phyloP scores from a whole-genome alignment of 2,888 invertebrate genomes.

The Pinctada fucata region DNA sequence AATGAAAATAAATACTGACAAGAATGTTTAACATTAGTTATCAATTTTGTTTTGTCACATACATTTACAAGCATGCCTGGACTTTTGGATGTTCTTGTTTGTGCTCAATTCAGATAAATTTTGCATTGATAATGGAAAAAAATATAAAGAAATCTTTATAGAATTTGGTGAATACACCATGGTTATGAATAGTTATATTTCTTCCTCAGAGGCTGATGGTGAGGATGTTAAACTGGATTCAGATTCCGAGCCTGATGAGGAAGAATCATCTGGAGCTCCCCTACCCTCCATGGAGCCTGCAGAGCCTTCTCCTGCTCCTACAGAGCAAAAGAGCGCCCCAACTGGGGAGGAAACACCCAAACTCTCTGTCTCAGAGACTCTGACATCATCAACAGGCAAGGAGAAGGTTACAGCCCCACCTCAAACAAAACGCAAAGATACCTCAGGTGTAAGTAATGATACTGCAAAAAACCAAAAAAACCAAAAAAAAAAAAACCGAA shows the following conservation, averaged over 20 bases:
- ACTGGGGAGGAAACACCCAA: conserved; percentile 56
- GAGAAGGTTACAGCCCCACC: conserved; percentile 4
- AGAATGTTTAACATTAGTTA: too few relatives aligned
- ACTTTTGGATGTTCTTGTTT: too few relatives aligned
- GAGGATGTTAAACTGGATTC: conserved; percentile 68
- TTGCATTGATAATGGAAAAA: too few relatives aligned
- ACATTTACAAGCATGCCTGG: too few relatives aligned
- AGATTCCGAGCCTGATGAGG: conserved; percentile 55
- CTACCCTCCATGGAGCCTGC: conserved; percentile 34
- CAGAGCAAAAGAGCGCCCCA: conserved; percentile 36
- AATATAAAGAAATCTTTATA: too few relatives aligned
- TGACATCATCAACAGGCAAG: conserved; percentile 47
- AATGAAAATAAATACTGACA: too few relatives aligned
- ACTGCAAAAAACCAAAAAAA: too few relatives aligned
- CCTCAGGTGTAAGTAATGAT: neutral
- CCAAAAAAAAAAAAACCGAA: too few relatives aligned
- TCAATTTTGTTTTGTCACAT: too few relatives aligned
- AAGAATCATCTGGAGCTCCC: conserved; percentile 38
- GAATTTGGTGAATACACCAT: too few relatives aligned
- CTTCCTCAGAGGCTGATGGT: conserved; percentile 52
- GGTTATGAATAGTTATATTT: too few relatives aligned
- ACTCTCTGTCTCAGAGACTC: conserved; percentile 56
- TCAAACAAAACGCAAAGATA: neutral
- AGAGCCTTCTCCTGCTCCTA: conserved; percentile 22
- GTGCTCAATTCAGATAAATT: too few relatives aligned